Evolutionary conservation across 2,888 invertebrate species (phyloP).

Genomic region (Cheilosia scutellata): DNA sequence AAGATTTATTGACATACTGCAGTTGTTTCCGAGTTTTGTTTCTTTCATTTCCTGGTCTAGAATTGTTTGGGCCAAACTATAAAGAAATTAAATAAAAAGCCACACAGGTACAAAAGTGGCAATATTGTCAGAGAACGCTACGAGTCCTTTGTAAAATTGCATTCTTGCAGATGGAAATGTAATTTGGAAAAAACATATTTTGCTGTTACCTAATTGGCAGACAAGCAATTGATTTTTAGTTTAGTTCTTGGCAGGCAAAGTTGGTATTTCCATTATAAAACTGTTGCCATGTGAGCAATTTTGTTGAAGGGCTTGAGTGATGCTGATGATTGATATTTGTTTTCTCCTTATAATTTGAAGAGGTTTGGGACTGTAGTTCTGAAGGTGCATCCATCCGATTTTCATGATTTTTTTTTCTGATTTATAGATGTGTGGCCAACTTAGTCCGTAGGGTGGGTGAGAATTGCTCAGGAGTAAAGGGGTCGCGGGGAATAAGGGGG

Average conservation of each 20-base stretch:
- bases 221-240: slow-evolving; percentile 37
- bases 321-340: no score
- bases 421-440: no score
- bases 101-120: slow-evolving; percentile 13
- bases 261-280: not conserved
- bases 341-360: no score
- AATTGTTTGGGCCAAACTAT: slow-evolving; percentile 31
- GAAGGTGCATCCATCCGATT: no score
- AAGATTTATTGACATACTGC: slow-evolving; percentile 72
- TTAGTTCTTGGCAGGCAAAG: slow-evolving; percentile 17
- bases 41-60: slow-evolving; percentile 21
- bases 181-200: slow-evolving; percentile 40
- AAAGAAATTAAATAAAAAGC: slow-evolving; percentile 12
- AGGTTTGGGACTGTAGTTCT: no score
- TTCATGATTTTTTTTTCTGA: no score
- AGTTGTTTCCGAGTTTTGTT: slow-evolving; percentile 48
- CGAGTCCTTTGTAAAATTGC: slow-evolving; percentile 38
- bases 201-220: slow-evolving; percentile 61
- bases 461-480: no score
- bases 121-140: not conserved
- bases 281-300: no score
- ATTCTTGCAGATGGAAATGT: slow-evolving; percentile 58
- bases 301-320: no score
- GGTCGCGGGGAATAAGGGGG: no score
- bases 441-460: no score